Percentiles rank a stretch among this genome's conserved stretches.
Conservation (phyloP, 2,797 vertebrate species). For the Cuculus canorus region DNA sequence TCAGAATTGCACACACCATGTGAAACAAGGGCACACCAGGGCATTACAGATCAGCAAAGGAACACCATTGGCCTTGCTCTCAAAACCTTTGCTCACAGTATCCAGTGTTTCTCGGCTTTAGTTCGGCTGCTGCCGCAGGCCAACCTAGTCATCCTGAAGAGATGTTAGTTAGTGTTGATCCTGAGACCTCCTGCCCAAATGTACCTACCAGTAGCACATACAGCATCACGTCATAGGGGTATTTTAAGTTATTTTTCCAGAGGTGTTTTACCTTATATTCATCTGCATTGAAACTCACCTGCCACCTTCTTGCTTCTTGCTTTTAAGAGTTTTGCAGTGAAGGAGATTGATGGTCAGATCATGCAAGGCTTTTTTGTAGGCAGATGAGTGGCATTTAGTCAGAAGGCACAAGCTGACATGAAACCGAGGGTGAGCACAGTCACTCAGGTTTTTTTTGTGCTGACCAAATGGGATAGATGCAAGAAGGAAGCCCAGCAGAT, state of each 20-base stretch:
- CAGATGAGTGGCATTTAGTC: background rate
- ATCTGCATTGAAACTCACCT: background rate
- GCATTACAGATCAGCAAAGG: background rate
- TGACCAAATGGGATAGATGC: background rate
- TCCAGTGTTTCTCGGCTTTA: background rate
- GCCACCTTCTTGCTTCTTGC: background rate
- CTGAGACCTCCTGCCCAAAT: background rate
- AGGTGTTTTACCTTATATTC: background rate
- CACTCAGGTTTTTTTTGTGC: background rate
- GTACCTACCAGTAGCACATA: background rate
- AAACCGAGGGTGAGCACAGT: background rate
- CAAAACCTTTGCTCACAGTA: background rate
- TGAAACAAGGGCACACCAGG: background rate
- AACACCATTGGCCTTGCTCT: background rate
- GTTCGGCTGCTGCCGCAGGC: background rate
- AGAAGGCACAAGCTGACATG: background rate
- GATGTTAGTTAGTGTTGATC: accelerated
- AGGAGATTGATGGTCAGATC: background rate
- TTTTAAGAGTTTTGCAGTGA: background rate
- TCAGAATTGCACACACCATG: background rate
- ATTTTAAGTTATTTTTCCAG: background rate
- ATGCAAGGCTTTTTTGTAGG: background rate
- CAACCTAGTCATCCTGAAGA: background rate
- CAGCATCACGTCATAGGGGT: background rate
- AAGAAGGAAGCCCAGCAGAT: conserved; percentile 4